These are phyloP conservation scores for Rousettus leschenaultii DNA, from an alignment of 2,113 vertebrate species.

Conservation along the genomic window DNA sequence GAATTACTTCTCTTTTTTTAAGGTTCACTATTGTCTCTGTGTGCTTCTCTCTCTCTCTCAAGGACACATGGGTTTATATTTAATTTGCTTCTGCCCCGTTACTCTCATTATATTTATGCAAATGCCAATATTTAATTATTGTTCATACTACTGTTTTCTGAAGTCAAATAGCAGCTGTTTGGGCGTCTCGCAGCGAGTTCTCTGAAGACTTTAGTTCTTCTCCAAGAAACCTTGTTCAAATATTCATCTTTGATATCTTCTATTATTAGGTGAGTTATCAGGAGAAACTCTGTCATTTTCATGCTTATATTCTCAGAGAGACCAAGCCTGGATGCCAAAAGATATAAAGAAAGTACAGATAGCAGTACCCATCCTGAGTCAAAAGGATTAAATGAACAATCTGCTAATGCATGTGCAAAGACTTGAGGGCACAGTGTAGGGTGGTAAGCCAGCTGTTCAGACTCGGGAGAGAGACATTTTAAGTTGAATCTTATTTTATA, in stretches of 20 bases:
- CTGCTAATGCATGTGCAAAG: background rate
- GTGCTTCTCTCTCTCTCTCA: background rate
- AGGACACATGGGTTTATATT: background rate
- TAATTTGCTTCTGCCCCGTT: constrained; percentile 41
- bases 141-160: constrained; percentile 5
- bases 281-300: background rate
- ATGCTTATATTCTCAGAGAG: background rate
- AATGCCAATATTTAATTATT: constrained; percentile 49
- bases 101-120: constrained; percentile 33
- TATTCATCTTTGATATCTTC: background rate
- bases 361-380: background rate
- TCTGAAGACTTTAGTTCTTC: background rate
- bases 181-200: background rate
- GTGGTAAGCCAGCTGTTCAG: background rate
- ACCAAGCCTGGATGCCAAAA: background rate
- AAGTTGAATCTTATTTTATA: background rate
- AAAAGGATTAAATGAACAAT: background rate
- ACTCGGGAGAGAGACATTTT: background rate
- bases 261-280: background rate
- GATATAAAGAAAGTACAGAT: background rate
- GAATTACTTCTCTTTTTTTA: background rate
- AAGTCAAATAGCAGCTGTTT: constrained; percentile 6
- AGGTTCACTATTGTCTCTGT: background rate
- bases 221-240: background rate
- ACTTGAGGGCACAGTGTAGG: background rate